Evolutionary conservation across 2,113 vertebrate species (phyloP), one percentile per base, ranked within the genome.

Genomic region (Melanerpes formicivorus): DNA sequence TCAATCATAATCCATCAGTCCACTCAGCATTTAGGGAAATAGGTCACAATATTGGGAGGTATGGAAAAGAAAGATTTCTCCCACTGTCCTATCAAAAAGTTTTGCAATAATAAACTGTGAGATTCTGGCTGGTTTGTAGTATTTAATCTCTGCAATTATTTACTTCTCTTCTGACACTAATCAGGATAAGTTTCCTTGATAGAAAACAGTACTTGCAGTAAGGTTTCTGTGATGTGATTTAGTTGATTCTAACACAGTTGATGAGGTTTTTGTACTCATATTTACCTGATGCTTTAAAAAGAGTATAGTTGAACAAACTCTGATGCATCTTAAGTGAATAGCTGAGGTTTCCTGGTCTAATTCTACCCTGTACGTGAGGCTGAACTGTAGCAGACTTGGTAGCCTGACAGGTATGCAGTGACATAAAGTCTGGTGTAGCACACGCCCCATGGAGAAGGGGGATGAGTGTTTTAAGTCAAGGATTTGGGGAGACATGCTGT

Each of bases 71-170:
- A 59, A 73, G 25, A 50, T 64, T 64, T 76, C 54, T 91, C 44
- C 44, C n/a, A 3, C 44, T 84, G 73, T 73, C 72, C 42, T 80
- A 46, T 82, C 30, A 85, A 93, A 90, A 87, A 37, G 34, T 85
- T 87, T 89, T 42, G 50, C 56, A 60, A 21, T 89, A 87, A 88
- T 79, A 55, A 84, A 46, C 89, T 50, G 26, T 2, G 8, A 79
- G 64, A 64, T 82, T 72, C 63, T 37, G 3, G 23, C 52, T 80
- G 56, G 16, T 91, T 70, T 73, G 12, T 60, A 18, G 27, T 67
- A 55, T 66, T 93, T 76, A 59, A 91, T 93, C 21, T 73, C 86
- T 93, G 84, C 37, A 66, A 72, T 92, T 81, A 88, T 90, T 90
- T 73, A 15, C 22, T 87, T 79, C 65, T 65, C 17, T 86, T 84